These are phyloP conservation scores for Heliconius himera DNA, from an alignment of 1,140 invertebrate genomes.

Conservation along the genomic window DNA sequence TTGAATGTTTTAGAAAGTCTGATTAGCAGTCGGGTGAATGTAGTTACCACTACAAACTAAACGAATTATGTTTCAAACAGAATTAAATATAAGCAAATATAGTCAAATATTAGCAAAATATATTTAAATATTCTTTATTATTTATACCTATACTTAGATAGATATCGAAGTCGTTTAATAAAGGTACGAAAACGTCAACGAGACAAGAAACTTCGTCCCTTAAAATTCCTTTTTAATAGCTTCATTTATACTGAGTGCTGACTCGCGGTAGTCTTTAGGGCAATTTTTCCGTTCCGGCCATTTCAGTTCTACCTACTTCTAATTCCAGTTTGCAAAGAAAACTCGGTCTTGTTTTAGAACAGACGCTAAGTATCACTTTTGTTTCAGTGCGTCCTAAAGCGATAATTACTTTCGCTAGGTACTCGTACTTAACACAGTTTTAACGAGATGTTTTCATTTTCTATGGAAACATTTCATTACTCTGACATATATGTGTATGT, in stretches of 20 bases:
- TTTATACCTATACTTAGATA: background rate
- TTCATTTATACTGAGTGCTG: conserved; percentile 16
- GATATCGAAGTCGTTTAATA: background rate
- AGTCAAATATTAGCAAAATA: no score
- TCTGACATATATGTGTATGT: background rate
- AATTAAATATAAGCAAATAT: no score
- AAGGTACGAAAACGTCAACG: background rate
- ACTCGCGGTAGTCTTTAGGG: conserved; percentile 21
- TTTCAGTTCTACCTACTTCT: conserved; percentile 26
- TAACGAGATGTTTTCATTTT: conserved; percentile 1
- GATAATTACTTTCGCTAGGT: conserved; percentile 9
- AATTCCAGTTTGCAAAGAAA: conserved; percentile 30
- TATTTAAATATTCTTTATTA: no score
- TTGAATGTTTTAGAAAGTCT: no score
- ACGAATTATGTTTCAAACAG: no score
- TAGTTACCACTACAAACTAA: no score
- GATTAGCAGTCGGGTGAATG: no score
- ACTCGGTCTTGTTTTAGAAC: conserved; percentile 19
- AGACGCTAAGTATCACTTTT: conserved; percentile 28
- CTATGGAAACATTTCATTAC: background rate
- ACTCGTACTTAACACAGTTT: background rate
- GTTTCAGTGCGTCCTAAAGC: conserved; percentile 14
- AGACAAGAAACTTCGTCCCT: conserved; percentile 1
- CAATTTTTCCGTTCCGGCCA: conserved; percentile 33
- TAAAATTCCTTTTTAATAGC: conserved; percentile 21